A percentile compares a stretch with the other conserved stretches of the same genome.
phyloP scores from a whole-genome alignment of 2,113 vertebrate species.

The Formicarius rufipectus region DNA sequence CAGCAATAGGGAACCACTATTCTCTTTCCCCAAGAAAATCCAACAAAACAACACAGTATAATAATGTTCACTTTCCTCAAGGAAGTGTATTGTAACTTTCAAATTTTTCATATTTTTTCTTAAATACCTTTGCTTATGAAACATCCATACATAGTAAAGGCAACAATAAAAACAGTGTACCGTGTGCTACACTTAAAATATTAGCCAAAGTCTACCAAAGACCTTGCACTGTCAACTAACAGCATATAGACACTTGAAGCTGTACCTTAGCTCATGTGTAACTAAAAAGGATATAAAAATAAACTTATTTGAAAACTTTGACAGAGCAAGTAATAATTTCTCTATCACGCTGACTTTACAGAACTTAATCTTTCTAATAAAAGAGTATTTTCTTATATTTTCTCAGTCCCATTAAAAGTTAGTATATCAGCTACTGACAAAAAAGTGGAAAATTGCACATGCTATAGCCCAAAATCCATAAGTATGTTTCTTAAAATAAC shows the following conservation, averaged over 20 bases:
- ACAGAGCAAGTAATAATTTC: background rate
- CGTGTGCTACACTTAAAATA: background rate
- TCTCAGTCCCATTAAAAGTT: background rate
- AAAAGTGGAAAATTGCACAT: background rate
- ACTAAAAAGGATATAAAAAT: background rate
- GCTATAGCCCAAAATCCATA: background rate
- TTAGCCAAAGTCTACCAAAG: background rate
- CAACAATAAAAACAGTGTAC: background rate
- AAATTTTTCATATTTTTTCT: background rate
- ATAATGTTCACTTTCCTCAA: background rate
- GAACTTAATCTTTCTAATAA: background rate
- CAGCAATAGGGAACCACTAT: background rate
- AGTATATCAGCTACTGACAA: background rate
- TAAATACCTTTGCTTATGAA: background rate
- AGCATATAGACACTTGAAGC: background rate
- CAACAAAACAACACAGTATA: background rate
- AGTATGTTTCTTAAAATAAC: background rate
- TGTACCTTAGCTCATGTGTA: background rate
- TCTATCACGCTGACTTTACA: background rate
- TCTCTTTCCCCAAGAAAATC: background rate
- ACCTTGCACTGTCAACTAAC: background rate
- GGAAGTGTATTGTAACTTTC: background rate
- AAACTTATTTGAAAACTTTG: background rate
- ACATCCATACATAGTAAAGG: background rate
- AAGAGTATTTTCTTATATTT: background rate